Evolutionary conservation across 2,888 invertebrate genomes (phyloP).

Genomic region (Aleiodes alternator): DNA sequence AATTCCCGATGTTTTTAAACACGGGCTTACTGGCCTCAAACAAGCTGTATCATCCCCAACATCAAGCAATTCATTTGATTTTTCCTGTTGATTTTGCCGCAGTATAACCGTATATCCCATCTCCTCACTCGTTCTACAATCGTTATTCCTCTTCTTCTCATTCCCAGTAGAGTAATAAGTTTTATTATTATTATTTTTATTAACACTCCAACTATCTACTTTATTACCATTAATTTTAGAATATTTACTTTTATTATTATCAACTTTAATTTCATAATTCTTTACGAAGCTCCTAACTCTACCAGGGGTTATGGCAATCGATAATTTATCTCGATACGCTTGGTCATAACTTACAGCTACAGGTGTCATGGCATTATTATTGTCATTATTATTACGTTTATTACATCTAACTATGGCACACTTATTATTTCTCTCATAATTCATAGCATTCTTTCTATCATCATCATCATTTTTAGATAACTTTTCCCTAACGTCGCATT

Average conservation of each 20-base stretch:
- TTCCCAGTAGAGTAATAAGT: slow-evolving; percentile 13
- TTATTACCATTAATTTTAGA: slow-evolving; percentile 60
- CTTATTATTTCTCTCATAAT: slow-evolving; percentile 50
- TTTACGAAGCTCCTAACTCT: slow-evolving; percentile 72
- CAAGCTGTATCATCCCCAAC: slow-evolving; percentile 1
- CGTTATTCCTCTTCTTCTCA: slow-evolving; percentile 22
- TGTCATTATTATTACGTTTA: slow-evolving; percentile 63
- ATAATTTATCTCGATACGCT: slow-evolving; percentile 60
- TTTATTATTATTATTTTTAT: slow-evolving; percentile 26
- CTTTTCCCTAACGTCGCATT: slow-evolving; percentile 4
- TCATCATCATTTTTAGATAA: slow-evolving; percentile 1
- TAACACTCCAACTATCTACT: slow-evolving; percentile 47
- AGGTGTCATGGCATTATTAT: slow-evolving; percentile 72
- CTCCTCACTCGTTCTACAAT: slow-evolving; percentile 14
- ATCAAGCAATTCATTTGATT: slow-evolving; percentile 6
- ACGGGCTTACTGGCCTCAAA: slow-evolving; percentile 43
- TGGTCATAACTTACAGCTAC: slow-evolving; percentile 72
- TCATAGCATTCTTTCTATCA: slow-evolving; percentile 33
- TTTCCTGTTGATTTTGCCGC: slow-evolving; percentile 19
- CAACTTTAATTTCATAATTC: slow-evolving; percentile 65
- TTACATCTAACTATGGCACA: slow-evolving; percentile 70
- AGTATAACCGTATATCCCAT: background rate
- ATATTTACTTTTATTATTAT: slow-evolving; percentile 56
- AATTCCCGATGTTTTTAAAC: slow-evolving; percentile 55
- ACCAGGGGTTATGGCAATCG: slow-evolving; percentile 67